Evolutionary conservation across 2,113 vertebrate genomes (phyloP).

Genomic region (Dipodomys spectabilis): DNA sequence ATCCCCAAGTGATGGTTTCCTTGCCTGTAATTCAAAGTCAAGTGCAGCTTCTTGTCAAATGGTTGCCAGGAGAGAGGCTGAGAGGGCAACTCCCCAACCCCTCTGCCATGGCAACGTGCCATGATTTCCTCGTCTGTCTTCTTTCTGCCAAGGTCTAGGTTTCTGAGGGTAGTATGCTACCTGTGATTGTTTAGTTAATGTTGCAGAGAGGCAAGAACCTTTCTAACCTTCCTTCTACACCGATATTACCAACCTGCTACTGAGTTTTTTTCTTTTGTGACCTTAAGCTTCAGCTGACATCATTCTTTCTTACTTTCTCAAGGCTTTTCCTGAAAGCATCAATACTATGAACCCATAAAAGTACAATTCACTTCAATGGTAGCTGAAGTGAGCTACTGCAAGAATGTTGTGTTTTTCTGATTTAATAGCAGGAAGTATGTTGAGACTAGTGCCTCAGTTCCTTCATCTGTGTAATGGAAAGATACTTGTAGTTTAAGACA

Average conservation of each 20-base stretch:
- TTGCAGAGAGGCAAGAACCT: not conserved
- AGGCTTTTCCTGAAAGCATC: not conserved
- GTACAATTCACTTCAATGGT: not conserved
- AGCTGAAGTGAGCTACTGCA: not conserved
- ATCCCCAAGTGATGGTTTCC: not conserved
- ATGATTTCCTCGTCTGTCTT: conserved; percentile 47
- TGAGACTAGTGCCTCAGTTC: not conserved
- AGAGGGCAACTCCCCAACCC: conserved; percentile 16
- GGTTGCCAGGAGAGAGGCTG: conserved; percentile 64
- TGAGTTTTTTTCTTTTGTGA: conserved; percentile 16
- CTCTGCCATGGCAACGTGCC: conserved; percentile 68
- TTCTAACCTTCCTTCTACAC: conserved; percentile 25
- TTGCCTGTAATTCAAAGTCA: conserved; percentile 61
- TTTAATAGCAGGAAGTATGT: not conserved
- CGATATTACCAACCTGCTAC: not conserved
- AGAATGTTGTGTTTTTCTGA: not conserved
- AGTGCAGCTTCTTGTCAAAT: conserved; percentile 49
- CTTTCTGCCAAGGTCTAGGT: not conserved
- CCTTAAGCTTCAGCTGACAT: not conserved
- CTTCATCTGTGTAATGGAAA: not conserved
- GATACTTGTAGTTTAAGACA: not conserved
- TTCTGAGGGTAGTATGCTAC: not conserved
- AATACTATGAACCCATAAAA: conserved; percentile 1
- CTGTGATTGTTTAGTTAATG: conserved; percentile 3
- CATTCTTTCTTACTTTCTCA: not conserved